Evolutionary conservation across 2,888 invertebrate species (phyloP).

Genomic region (Cheilosia vulpina): DNA sequence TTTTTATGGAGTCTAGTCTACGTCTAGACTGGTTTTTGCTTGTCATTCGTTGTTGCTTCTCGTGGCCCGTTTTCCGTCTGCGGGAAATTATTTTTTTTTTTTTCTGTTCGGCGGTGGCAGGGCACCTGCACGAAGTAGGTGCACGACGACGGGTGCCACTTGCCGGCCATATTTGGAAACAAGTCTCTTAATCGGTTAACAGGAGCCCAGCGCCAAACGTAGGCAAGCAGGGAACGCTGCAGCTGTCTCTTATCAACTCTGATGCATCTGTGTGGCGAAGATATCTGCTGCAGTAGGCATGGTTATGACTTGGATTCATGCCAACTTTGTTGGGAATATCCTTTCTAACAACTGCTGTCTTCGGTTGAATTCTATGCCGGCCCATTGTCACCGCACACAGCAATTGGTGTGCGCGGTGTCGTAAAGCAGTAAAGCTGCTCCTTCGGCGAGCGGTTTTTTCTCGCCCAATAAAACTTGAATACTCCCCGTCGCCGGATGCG

Average conservation of each 20-base stretch:
- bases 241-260: background rate
- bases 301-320: constrained; percentile 18
- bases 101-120: background rate
- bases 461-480: constrained; percentile 50
- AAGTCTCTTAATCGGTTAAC: constrained; percentile 43
- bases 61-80: constrained; percentile 24
- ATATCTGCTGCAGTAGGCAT: background rate
- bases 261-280: constrained; percentile 2
- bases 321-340: constrained; percentile 25
- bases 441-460: constrained; percentile 18
- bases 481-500: background rate
- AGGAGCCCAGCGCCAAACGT: constrained; percentile 40
- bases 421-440: constrained; percentile 11
- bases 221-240: background rate
- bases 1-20: constrained; percentile 84
- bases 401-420: constrained; percentile 9
- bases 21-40: constrained; percentile 83
- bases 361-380: constrained; percentile 36
- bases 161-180: constrained; percentile 44
- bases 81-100: constrained; percentile 13
- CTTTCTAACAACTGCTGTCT: constrained; percentile 1
- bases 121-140: constrained; percentile 42
- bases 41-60: constrained; percentile 76
- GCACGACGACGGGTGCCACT: background rate
- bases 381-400: constrained; percentile 57